Evolutionary conservation across 2,888 invertebrate species (phyloP).

Genomic region (Bellardia pandia): DNA sequence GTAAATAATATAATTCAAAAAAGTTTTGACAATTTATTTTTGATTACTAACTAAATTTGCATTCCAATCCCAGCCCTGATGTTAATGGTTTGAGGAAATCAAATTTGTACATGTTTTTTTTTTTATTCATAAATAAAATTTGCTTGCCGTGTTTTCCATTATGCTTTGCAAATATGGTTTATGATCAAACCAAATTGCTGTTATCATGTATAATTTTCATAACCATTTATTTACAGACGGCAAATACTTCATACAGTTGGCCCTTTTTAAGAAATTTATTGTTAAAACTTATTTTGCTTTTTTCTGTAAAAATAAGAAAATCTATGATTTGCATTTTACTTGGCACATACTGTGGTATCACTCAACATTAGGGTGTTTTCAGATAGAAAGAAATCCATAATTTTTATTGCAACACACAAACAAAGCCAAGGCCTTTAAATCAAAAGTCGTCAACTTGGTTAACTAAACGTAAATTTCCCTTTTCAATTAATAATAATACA

Average conservation of each 20-base stretch:
- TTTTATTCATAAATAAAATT: constrained; percentile 29
- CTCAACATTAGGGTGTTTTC: not conserved
- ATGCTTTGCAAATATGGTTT: constrained; percentile 56
- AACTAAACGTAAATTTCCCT: constrained; percentile 83
- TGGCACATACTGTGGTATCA: not conserved
- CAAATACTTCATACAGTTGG: constrained; percentile 10
- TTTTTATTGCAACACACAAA: not conserved
- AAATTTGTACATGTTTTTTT: constrained; percentile 29
- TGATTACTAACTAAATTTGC: too few relatives aligned
- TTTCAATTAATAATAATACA: constrained; percentile 83
- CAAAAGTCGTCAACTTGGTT: constrained; percentile 77
- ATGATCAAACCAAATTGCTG: constrained; percentile 66
- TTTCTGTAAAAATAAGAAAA: not conserved
- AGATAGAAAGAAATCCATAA: not conserved
- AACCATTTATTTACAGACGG: constrained; percentile 51
- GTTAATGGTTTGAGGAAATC: constrained; percentile 12
- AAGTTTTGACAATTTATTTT: too few relatives aligned
- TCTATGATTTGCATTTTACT: constrained; percentile 47
- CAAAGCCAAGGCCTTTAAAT: constrained; percentile 65
- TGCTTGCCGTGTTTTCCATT: constrained; percentile 19
- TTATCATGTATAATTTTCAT: constrained; percentile 67
- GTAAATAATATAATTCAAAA: too few relatives aligned
- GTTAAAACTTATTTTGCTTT: not conserved
- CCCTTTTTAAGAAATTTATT: constrained; percentile 5
- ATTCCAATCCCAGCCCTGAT: too few relatives aligned